Percentiles rank a stretch among this genome's conserved stretches.
Evolutionary conservation across 2,888 invertebrate species (phyloP).

Genomic region (Podabrus alpinus): DNA sequence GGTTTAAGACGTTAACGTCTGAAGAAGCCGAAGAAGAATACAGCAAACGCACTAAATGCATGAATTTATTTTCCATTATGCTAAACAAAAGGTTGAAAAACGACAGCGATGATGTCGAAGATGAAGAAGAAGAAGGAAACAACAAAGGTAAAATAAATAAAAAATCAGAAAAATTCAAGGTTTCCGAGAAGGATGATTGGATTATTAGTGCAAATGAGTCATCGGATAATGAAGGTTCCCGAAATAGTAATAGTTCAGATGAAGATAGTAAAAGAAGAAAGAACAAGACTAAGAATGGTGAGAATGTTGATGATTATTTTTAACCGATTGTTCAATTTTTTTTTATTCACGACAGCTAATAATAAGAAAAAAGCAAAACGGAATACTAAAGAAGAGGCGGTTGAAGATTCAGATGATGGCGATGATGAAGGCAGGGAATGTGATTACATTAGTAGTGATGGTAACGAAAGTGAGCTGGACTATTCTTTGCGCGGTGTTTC

Average conservation of each 20-base stretch:
- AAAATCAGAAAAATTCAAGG: conserved; percentile 75
- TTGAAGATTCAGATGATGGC: conserved; percentile 96
- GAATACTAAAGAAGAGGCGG: conserved; percentile 84
- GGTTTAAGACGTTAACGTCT: conserved; percentile 93
- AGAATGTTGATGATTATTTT: background rate
- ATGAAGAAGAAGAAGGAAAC: conserved; percentile 71
- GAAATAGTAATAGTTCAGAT: conserved; percentile 68
- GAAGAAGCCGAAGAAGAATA: conserved; percentile 99
- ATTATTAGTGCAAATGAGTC: conserved; percentile 80
- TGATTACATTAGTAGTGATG: conserved; percentile 87
- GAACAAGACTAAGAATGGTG: conserved; percentile 53
- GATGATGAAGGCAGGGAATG: conserved; percentile 94
- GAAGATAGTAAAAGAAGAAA: conserved; percentile 67
- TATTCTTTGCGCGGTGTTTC: conserved; percentile 80
- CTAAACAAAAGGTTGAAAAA: conserved; percentile 83
- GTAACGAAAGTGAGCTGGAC: conserved; percentile 80
- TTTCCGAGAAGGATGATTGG: conserved; percentile 95
- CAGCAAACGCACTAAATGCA: conserved; percentile 89
- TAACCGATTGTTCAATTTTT: conserved; percentile 4
- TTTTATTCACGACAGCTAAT: conserved; percentile 40
- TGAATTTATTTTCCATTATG: conserved; percentile 96
- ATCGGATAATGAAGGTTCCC: conserved; percentile 72
- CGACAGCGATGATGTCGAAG: conserved; percentile 63
- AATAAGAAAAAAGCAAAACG: conserved; percentile 77
- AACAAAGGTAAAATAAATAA: no score